Evolutionary conservation across 2,113 vertebrate species (phyloP).

Genomic region (Cyprinodon tularosa): DNA sequence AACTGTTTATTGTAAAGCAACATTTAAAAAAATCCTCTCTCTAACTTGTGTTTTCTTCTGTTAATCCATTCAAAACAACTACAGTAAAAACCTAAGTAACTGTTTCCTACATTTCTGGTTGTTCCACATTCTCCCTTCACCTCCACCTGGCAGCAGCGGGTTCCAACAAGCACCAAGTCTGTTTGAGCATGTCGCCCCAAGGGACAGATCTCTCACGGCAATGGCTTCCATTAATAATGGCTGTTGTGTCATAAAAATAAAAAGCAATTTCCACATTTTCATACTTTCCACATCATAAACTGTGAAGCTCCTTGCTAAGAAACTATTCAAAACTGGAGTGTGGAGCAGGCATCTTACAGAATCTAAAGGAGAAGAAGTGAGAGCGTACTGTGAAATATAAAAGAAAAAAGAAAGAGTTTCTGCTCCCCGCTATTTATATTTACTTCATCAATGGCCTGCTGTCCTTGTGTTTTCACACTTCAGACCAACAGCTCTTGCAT

Average conservation of each 20-base stretch:
- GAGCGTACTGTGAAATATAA: neutral
- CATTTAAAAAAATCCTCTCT: neutral
- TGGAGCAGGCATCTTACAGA: neutral
- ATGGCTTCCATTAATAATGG: neutral
- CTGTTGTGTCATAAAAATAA: neutral
- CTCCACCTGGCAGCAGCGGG: neutral
- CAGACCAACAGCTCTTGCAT: constrained; percentile 36
- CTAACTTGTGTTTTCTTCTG: neutral
- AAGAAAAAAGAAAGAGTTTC: constrained; percentile 50
- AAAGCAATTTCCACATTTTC: neutral
- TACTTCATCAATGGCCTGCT: constrained; percentile 65
- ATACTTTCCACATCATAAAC: neutral
- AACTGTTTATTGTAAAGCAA: neutral
- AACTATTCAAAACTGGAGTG: neutral
- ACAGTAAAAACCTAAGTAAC: too few species aligned
- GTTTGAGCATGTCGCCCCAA: neutral
- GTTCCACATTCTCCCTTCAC: neutral
- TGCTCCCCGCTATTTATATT: constrained; percentile 41
- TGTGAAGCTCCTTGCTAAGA: neutral
- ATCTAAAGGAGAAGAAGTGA: neutral
- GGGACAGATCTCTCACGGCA: neutral
- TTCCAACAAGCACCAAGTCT: neutral
- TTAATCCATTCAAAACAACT: neutral
- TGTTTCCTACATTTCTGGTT: neutral
- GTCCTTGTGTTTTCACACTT: constrained; percentile 45